These are phyloP conservation scores for Pterocles burchelli DNA, from an alignment of 2,113 vertebrate species.

Conservation along the genomic window DNA sequence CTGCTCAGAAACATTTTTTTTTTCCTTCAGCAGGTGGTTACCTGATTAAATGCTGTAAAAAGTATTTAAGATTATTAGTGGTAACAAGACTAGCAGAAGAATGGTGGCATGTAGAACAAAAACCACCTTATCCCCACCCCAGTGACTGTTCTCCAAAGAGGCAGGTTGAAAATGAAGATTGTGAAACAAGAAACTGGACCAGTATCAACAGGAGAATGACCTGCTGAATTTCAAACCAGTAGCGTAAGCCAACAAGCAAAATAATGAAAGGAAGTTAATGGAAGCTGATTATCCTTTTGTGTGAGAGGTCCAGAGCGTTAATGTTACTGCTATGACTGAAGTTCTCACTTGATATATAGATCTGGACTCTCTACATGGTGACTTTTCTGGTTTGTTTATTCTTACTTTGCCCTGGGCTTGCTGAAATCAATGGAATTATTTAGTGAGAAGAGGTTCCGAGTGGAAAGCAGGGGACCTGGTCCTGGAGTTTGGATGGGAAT, in stretches of 20 bases:
- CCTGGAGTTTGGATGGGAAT: background rate
- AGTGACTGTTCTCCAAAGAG: background rate
- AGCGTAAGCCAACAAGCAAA: background rate
- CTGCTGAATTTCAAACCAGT: background rate
- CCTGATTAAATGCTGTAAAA: background rate
- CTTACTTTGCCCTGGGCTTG: background rate
- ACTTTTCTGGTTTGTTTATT: background rate
- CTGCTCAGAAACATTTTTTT: background rate
- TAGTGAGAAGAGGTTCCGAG: background rate
- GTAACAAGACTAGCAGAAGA: background rate
- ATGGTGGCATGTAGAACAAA: background rate
- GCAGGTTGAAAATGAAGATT: background rate
- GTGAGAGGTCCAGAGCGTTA: background rate
- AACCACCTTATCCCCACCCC: background rate
- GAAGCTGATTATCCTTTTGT: background rate
- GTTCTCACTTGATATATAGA: background rate
- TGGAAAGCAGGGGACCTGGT: background rate
- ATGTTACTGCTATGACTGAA: background rate
- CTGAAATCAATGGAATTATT: slow-evolving; percentile 22
- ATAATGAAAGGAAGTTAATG: background rate
- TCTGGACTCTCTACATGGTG: background rate
- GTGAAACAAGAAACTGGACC: background rate
- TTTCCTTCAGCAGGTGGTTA: background rate
- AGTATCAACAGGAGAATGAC: background rate
- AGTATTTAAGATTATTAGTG: background rate